Evolutionary conservation across 2,888 invertebrate genomes (phyloP).

Genomic region (Perizoma flavofasciatum): DNA sequence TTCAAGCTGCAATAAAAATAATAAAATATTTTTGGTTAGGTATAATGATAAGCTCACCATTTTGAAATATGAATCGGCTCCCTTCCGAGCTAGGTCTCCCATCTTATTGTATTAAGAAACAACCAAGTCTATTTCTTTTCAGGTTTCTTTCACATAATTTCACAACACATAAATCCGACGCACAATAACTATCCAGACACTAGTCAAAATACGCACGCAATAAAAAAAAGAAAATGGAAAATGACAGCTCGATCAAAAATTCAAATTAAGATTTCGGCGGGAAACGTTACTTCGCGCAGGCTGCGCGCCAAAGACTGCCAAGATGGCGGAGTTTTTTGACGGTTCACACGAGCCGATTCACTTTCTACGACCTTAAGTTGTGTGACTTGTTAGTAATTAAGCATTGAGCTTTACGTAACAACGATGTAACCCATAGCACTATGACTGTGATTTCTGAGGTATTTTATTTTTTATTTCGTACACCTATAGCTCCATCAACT

Average conservation of each 20-base stretch:
- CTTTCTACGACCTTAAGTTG: slow-evolving; percentile 84
- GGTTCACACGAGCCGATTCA: slow-evolving; percentile 83
- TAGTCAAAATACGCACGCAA: slow-evolving; percentile 60
- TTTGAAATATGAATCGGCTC: slow-evolving; percentile 59
- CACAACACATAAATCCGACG: slow-evolving; percentile 62
- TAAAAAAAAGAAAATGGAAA: slow-evolving; percentile 51
- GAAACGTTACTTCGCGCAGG: slow-evolving; percentile 73
- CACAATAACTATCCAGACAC: slow-evolving; percentile 55
- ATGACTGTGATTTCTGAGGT: slow-evolving; percentile 67
- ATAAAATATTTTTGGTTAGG: neutral
- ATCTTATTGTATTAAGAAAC: slow-evolving; percentile 54
- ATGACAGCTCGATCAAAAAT: slow-evolving; percentile 58
- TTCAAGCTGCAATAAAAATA: slow-evolving; percentile 10
- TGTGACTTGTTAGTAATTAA: slow-evolving; percentile 81
- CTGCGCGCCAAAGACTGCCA: slow-evolving; percentile 79
- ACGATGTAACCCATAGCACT: slow-evolving; percentile 70
- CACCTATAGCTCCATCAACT: no score
- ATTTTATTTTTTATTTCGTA: slow-evolving; percentile 35
- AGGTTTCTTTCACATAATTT: slow-evolving; percentile 72
- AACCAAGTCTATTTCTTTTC: slow-evolving; percentile 42
- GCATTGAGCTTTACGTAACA: slow-evolving; percentile 79
- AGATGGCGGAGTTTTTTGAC: slow-evolving; percentile 82
- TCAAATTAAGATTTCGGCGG: slow-evolving; percentile 66
- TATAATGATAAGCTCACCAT: slow-evolving; percentile 68
- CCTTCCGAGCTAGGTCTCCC: slow-evolving; percentile 71